Base-by-base conservation (phyloP, 2,888 invertebrate species). In the Phaonia tiefii region DNA sequence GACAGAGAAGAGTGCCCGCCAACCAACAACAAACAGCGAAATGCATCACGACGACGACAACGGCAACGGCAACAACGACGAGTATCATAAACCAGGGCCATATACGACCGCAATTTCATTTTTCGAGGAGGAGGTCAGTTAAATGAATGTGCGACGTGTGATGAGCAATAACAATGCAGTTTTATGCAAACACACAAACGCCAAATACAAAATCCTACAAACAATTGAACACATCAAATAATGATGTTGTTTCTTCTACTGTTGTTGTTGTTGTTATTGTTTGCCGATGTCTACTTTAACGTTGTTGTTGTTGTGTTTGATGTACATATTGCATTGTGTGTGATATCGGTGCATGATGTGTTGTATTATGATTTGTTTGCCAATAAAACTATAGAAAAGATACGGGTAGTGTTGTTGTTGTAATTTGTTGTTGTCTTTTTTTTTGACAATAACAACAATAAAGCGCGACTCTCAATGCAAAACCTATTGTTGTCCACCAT, bases 31-130 rank as follows among this genome's bases (percentile, higher is more conserved):
- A 51, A n/a, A 8, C 51, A 51, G 4, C 15, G 8, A 51, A 7
- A 44, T 37, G 39, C 11, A n/a, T n/a, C n/a, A n/a, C 31, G 31
- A 8, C 31, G n/a, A 60, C 39, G 37, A 60, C 20, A 58, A 58
- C 58, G 15, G 37, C 31, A 58, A 11, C n/a, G 8, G 37, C 51
- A 51, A 51, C 46, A 13, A 46, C n/a, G 10, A 11, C 13, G 11
- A 13, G 56, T 37, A 39, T 15, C 39, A 15, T 1, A 25, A 77
- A 67, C 75, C 81, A 81, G 78, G 81, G 81, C 81, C 81, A 81
- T 73, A 81, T 73, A 81, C 81, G 63, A 81, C 81, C 81, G 75
- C 81, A 81, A 81, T 81, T 81, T 78, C 60, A 75, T 78, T 81
- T 58, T 80, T 58, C 75, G 80, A 79, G 75, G 75, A 79, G 81